These are phyloP conservation scores for Amphimedon queenslandica DNA, from an alignment of 37 sponge, comb jelly and placozoan species.

Conservation along the genomic window DNA sequence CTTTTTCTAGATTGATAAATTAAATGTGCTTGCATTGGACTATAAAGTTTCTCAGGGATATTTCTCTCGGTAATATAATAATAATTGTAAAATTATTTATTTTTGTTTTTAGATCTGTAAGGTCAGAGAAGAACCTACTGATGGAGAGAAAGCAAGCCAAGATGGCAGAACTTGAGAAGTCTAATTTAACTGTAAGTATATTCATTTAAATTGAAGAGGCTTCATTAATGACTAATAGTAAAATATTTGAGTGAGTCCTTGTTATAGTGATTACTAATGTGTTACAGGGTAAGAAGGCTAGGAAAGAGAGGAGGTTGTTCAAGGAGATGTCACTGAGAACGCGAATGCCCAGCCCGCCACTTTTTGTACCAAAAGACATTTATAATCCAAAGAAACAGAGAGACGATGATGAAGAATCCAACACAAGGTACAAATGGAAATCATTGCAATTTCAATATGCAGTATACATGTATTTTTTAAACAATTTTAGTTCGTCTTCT, in stretches of 20 bases:
- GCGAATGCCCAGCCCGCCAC: conserved; percentile 1
- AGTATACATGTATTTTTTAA: not conserved
- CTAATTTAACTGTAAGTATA: conserved; percentile 28
- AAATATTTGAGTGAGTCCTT: no score
- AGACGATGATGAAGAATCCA: no score
- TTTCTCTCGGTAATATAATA: conserved; percentile 34
- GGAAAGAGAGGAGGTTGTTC: conserved; percentile 37
- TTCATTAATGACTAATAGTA: no score
- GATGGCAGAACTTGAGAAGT: conserved; percentile 40
- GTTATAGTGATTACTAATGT: not conserved
- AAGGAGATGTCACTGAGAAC: conserved; percentile 11
- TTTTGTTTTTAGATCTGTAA: conserved; percentile 16
- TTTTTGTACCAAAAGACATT: conserved; percentile 30
- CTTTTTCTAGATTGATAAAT: conserved; percentile 33
- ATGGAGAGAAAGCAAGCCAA: conserved; percentile 33
- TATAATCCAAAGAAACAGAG: no score
- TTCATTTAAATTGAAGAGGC: no score
- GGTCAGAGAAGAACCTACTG: conserved; percentile 39
- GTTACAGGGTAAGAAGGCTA: conserved; percentile 41
- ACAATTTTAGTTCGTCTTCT: no score
- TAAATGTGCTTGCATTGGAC: conserved; percentile 59
- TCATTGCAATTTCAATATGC: no score
- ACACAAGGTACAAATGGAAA: no score
- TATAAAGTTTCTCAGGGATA: conserved; percentile 44
- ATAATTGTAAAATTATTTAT: not conserved